Evolutionary conservation across 2,888 invertebrate genomes (phyloP).

Genomic region (Polietes domitor): DNA sequence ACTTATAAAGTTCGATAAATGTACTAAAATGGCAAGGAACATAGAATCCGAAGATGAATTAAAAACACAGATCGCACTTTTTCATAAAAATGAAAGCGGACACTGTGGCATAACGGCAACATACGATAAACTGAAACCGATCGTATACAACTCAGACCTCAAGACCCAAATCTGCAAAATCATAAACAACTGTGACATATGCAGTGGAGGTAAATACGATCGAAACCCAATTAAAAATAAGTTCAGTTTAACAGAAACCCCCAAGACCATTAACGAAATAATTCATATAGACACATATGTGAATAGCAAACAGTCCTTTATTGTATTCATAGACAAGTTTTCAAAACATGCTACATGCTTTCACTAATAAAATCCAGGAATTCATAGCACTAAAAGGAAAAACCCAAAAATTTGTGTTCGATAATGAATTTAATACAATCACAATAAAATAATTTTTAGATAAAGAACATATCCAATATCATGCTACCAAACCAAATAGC

Average conservation of each 20-base stretch:
- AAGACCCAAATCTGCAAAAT: background rate
- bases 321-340: constrained; percentile 27
- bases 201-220: constrained; percentile 34
- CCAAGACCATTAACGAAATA: background rate
- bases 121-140: background rate
- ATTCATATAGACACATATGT: background rate
- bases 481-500: constrained; percentile 27
- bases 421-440: constrained; percentile 51
- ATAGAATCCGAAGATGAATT: background rate
- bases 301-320: constrained; percentile 38
- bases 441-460: constrained; percentile 45
- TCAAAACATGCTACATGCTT: background rate
- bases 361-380: constrained; percentile 3
- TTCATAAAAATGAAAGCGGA: background rate
- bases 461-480: constrained; percentile 20
- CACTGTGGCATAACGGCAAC: background rate
- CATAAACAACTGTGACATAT: constrained; percentile 36
- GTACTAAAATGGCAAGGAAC: background rate
- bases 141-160: background rate
- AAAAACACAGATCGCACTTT: background rate
- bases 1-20: background rate
- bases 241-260: constrained; percentile 14
- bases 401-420: constrained; percentile 49
- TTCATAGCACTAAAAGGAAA: constrained; percentile 21
- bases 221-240: constrained; percentile 26